These are phyloP conservation scores for Sminthopsis crassicaudata DNA, from an alignment of 2,113 vertebrate species.

Conservation along the genomic window DNA sequence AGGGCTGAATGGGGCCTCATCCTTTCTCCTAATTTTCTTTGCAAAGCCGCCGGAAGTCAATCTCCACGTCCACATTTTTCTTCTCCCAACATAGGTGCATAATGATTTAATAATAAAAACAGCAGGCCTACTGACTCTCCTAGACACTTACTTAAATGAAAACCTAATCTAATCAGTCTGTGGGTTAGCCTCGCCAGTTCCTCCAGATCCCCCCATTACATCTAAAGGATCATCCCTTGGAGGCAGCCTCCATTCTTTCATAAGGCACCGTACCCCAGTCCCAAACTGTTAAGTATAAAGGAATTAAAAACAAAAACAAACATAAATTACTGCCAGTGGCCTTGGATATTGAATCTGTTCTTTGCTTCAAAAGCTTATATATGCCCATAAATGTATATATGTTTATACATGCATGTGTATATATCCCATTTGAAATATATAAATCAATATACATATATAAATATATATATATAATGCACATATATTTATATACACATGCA, in stretches of 20 bases:
- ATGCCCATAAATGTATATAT: not conserved
- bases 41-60: not conserved
- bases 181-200: conserved; percentile 65
- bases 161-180: conserved; percentile 77
- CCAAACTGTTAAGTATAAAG: conserved; percentile 77
- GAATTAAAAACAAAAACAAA: conserved; percentile 80
- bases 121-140: conserved; percentile 78
- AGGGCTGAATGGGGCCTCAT: not conserved
- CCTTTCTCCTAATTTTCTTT: not conserved
- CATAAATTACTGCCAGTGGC: conserved; percentile 80
- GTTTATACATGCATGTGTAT: not conserved
- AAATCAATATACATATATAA: not conserved
- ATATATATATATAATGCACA: not conserved
- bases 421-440: not conserved
- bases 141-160: conserved; percentile 80
- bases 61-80: conserved; percentile 53
- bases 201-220: conserved; percentile 64
- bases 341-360: conserved; percentile 75
- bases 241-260: conserved; percentile 71
- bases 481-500: not conserved
- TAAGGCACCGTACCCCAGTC: conserved; percentile 43
- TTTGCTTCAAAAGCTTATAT: conserved; percentile 75
- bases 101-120: conserved; percentile 83
- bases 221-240: conserved; percentile 74
- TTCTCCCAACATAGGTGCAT: conserved; percentile 71